Base-by-base conservation (phyloP, 2,113 vertebrate genomes). In the Chascanopsetta lugubris region DNA sequence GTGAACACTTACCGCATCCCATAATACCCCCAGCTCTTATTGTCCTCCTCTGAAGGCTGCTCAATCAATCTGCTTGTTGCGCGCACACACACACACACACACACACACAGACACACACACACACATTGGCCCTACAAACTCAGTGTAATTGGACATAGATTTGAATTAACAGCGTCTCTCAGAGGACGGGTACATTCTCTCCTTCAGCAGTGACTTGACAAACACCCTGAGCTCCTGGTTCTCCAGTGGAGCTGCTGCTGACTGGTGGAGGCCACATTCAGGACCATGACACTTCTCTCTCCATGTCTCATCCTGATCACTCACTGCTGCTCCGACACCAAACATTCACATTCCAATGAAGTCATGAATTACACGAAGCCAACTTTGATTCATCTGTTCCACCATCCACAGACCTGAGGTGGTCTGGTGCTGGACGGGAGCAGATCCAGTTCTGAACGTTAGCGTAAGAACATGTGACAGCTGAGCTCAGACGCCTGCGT, bases 101-200 rank as follows among this genome's bases (percentile, higher is more conserved):
- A 36, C 27, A 20, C n/a, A n/a, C n/a, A 46, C 58, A 40, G 38
- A 46, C 27, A 47, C 26, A 48, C 21, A 53, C 32, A 11, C 22
- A 34, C 32, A 20, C n/a, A 5, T 18, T 18, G 9, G 3, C 18
- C 49, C 54, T 56, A 55, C 46, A 26, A 79, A 71, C 69, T n/a
- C 64, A 71, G 74, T 70, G 79, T 85, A 86, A 87, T 82, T 87
- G 80, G 77, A 85, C 75, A 83, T 87, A 90, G 80, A 88, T 78
- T 75, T 88, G 77, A 87, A 87, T 83, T 73, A 85, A 84, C 61
- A 13, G 38, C 64, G 25, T 63, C 69, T 83, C 77, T 64, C 77
- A 24, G 51, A 57, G 59, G 77, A 82, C 55, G 68, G 73, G 77
- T 48, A 59, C 17, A 65, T 81, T 75, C 77, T 60, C 77, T 83